Evolutionary conservation across 2,888 invertebrate species (phyloP).

Genomic region (Itoplectis maculator): DNA sequence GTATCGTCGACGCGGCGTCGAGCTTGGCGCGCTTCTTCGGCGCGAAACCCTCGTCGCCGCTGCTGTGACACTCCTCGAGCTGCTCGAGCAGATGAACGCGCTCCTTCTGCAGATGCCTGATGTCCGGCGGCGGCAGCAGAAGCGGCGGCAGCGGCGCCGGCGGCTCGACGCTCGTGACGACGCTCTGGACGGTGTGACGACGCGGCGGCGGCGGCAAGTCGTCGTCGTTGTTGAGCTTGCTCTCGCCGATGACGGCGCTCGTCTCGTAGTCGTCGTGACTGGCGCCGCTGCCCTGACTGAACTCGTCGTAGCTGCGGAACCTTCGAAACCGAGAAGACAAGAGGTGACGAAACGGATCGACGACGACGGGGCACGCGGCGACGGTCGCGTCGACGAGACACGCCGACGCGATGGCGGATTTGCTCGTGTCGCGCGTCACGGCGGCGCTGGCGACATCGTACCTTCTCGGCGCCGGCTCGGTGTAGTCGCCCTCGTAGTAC

Average conservation of each 20-base stretch:
- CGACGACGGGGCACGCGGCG: conserved; percentile 18
- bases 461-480: conserved; percentile 77
- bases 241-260: conserved; percentile 77
- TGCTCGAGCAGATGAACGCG: conserved; percentile 90
- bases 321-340: conserved; percentile 80
- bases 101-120: conserved; percentile 89
- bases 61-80: conserved; percentile 89
- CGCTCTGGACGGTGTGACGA: conserved; percentile 85
- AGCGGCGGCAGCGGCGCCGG: conserved; percentile 80
- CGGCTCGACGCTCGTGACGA: conserved; percentile 86
- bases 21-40: conserved; percentile 89
- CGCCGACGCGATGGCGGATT: conserved; percentile 45
- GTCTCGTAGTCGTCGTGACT: conserved; percentile 88
- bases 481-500: conserved; percentile 83
- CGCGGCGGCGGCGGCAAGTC: conserved; percentile 85
- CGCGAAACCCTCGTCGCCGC: conserved; percentile 88
- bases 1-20: conserved; percentile 84
- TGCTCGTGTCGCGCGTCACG: conserved; percentile 53
- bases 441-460: conserved; percentile 49
- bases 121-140: conserved; percentile 86
- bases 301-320: conserved; percentile 90
- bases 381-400: conserved; percentile 38
- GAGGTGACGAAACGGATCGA: conserved; percentile 55
- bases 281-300: conserved; percentile 89
- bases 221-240: conserved; percentile 83